Base-by-base conservation (phyloP, 2,888 invertebrate species). In the Acanthosepion pharaonis region DNA sequence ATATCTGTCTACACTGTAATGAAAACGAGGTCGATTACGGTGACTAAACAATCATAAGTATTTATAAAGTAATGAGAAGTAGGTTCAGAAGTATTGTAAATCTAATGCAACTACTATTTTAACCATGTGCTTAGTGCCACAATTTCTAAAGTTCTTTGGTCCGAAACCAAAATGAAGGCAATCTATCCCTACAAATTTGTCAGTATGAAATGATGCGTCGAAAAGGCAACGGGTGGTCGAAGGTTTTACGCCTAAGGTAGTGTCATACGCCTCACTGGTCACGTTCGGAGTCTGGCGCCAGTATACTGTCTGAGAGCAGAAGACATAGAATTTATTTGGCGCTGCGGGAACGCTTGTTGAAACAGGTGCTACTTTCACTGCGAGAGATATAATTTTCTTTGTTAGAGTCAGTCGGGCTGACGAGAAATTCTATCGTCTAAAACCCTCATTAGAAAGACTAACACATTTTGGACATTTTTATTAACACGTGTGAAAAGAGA, bases 401-500 rank as follows among this genome's bases (percentile, higher is more conserved):
- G 78, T 78, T n/a, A n/a, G 78, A 78, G n/a, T 78, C 78, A 78
- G 78, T 18, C 78, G n/a, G 1, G n/a, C 78, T 78, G 78, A n/a
- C 78, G 78, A 18, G 78, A 33, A n/a, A 78, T 78, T 78, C n/a
- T n/a, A 78, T n/a, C 78, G 78, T n/a, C 78, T 78, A n/a, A n/a
- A 33, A 33, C n/a, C 78, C 78, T 78, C 78, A 78, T 78, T 78
- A 78, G n/a, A 78, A 78, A n/a, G n/a, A 78, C n/a, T 78, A 78
- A 78, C 78, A 78, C 78, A 78, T n/a, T 78, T 78, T 78, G 78
- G 78, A 78, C 78, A 78, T 18, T 15, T 78, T 78, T 78, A 78
- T 78, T 78, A 78, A 78, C n/a, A 78, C 78, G n/a, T n/a, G n/a
- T 15, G 78, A n/a, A n/a, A 78, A 78, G 78, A 78, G 78, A 78